phyloP scores from a whole-genome alignment of 2,797 vertebrate species.

The Heterohyrax brucei region DNA sequence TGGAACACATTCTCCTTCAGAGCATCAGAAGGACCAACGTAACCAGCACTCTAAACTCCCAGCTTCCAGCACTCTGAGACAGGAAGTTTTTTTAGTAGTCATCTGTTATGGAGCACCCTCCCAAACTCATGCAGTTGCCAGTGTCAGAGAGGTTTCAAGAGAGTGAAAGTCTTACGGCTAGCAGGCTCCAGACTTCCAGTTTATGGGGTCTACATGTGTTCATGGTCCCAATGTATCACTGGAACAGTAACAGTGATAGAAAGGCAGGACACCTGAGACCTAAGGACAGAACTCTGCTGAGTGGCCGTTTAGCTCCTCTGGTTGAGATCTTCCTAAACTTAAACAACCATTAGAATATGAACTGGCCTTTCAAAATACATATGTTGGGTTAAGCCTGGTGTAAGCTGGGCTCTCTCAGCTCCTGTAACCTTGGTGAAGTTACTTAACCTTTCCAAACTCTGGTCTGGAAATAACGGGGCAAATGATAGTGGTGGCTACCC shows the following conservation, averaged over 20 bases:
- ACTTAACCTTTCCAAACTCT: too few species aligned
- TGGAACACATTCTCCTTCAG: too few species aligned
- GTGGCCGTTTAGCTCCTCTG: background rate
- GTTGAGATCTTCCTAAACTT: background rate
- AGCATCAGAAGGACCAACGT: too few species aligned
- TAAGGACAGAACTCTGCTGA: background rate
- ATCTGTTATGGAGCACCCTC: too few species aligned
- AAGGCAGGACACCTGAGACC: background rate
- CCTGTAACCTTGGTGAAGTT: background rate
- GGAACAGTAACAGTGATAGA: background rate
- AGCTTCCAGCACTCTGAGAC: too few species aligned
- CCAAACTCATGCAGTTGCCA: background rate
- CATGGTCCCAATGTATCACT: background rate
- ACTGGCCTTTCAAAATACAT: background rate
- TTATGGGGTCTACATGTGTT: background rate
- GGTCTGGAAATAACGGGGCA: too few species aligned
- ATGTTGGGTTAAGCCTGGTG: background rate
- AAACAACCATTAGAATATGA: background rate
- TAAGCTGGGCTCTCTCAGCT: background rate
- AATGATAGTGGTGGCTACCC: too few species aligned
- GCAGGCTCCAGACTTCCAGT: background rate
- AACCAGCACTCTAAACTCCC: too few species aligned
- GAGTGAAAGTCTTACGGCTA: background rate
- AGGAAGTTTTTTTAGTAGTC: too few species aligned
- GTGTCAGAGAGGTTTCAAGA: background rate